A percentile compares a stretch with the other conserved stretches of the same genome.
These are phyloP conservation scores for Tachysurus vachellii DNA, from an alignment of 2,113 vertebrate species.

Conservation along the genomic window DNA sequence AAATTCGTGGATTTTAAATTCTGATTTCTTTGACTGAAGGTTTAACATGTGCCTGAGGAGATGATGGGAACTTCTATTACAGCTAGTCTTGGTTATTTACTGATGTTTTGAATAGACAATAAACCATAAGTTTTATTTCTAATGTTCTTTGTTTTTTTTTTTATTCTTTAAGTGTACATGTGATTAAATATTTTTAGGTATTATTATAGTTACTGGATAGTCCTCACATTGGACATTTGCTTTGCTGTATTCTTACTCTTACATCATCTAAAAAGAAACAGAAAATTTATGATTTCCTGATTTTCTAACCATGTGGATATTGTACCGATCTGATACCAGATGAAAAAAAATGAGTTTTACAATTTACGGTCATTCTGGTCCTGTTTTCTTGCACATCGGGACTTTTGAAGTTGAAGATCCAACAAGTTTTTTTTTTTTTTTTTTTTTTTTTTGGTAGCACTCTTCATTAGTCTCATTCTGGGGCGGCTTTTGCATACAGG, in stretches of 20 bases:
- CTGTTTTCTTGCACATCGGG: background rate
- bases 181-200: no score
- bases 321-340: background rate
- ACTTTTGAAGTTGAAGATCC: background rate
- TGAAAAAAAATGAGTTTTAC: background rate
- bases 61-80: background rate
- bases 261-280: background rate
- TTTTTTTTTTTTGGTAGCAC: background rate
- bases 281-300: background rate
- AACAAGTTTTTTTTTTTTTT: background rate
- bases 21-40: background rate
- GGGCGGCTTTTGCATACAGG: conserved; percentile 9
- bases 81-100: background rate
- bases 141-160: background rate
- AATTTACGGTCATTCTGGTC: background rate
- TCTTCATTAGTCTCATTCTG: background rate
- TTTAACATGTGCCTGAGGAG: background rate
- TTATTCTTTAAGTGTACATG: background rate
- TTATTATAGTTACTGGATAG: background rate
- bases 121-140: background rate
- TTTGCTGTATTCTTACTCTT: background rate
- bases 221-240: background rate
- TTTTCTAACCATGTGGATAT: background rate
- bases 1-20: background rate
- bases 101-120: background rate